Conservation (phyloP, 2,888 invertebrate genomes). For the Belgica antarctica region DNA sequence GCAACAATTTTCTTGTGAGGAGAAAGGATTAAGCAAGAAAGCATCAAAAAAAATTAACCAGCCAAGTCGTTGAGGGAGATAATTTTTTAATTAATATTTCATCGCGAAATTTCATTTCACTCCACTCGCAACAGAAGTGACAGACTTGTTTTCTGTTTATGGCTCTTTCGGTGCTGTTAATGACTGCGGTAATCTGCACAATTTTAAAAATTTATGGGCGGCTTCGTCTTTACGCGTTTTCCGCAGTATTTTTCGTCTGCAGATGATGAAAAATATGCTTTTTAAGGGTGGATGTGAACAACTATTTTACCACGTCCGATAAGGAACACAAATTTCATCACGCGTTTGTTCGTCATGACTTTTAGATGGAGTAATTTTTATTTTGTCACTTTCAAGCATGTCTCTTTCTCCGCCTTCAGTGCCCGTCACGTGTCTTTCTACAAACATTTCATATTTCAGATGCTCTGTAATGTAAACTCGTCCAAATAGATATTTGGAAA, state of each 20-base stretch:
- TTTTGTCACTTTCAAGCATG: too few relatives aligned
- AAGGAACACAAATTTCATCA: background rate
- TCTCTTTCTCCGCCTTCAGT: too few relatives aligned
- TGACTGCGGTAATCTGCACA: slow-evolving; percentile 3
- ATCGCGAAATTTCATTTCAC: background rate
- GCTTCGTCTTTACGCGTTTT: background rate
- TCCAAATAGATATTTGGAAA: too few relatives aligned
- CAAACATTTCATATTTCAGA: background rate
- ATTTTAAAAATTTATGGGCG: background rate
- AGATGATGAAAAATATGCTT: background rate
- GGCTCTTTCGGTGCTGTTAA: background rate
- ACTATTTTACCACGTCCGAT: background rate
- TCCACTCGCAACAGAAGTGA: background rate
- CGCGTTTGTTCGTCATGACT: background rate
- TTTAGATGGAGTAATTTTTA: background rate
- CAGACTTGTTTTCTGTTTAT: background rate
- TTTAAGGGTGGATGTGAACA: background rate
- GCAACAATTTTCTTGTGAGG: background rate
- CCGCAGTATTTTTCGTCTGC: background rate
- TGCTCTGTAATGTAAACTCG: too few relatives aligned
- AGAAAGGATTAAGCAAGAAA: background rate
- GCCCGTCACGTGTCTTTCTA: background rate
- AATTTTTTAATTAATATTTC: slow-evolving; percentile 3
- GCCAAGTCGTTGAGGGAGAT: background rate
- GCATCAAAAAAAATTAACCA: background rate